phyloP scores from a whole-genome alignment of 2,113 vertebrate species.

The Tiliqua scincoides region DNA sequence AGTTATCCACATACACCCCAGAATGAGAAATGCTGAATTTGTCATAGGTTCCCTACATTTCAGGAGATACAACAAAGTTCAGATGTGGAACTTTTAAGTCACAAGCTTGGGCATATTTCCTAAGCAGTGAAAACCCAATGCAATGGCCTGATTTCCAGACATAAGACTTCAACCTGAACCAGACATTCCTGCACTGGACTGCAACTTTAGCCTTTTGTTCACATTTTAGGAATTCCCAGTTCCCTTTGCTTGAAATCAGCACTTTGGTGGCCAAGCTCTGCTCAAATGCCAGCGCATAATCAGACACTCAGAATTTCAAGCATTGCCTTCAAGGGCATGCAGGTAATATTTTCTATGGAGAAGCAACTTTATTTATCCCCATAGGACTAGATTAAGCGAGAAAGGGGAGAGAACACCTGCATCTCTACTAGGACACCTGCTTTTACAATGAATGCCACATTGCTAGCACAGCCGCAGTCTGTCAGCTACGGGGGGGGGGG shows the following conservation, averaged over 20 bases:
- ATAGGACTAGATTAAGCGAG: constrained; percentile 62
- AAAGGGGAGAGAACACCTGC: constrained; percentile 71
- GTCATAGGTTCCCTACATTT: neutral
- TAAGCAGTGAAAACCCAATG: neutral
- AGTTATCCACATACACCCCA: neutral
- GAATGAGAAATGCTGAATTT: neutral
- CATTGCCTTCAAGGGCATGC: constrained; percentile 71
- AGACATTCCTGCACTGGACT: neutral
- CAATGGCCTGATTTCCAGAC: too few relatives aligned
- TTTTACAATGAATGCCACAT: constrained; percentile 63
- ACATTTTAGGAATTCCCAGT: neutral
- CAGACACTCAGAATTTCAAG: constrained; percentile 63
- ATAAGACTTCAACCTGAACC: neutral
- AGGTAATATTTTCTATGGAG: constrained; percentile 65
- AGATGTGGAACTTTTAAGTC: neutral
- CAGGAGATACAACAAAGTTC: neutral
- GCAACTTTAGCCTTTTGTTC: neutral
- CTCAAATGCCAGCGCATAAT: constrained; percentile 60
- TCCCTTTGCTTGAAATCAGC: constrained; percentile 48
- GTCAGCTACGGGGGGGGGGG: constrained; percentile 16
- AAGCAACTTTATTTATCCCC: constrained; percentile 64
- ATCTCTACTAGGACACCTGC: constrained; percentile 71
- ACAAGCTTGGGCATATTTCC: neutral
- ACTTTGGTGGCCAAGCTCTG: constrained; percentile 54
- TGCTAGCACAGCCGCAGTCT: constrained; percentile 58